Conservation (phyloP, 2,797 vertebrate species). For the Pseudochirops corinnae region DNA sequence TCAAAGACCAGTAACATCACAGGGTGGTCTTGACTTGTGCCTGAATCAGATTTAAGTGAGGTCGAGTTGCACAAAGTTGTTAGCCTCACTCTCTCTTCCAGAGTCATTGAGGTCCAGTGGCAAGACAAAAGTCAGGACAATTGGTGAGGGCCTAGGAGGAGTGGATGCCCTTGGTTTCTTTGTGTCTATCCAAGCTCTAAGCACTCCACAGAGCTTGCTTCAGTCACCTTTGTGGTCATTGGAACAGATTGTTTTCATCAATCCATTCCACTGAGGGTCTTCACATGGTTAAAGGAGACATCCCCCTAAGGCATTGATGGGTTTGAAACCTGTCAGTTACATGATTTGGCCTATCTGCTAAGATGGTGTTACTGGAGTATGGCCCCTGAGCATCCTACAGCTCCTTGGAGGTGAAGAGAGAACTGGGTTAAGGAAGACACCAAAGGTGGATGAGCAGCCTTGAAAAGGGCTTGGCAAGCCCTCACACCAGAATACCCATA, state of each 20-base stretch:
- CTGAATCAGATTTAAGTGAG: background rate
- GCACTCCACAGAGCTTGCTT: background rate
- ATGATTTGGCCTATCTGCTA: background rate
- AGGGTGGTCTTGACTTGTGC: background rate
- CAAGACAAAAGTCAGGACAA: background rate
- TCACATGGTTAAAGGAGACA: background rate
- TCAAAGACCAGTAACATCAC: background rate
- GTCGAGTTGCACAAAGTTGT: background rate
- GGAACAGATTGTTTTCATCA: background rate
- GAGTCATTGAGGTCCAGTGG: background rate
- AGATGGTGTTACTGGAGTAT: background rate
- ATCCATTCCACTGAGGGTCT: background rate
- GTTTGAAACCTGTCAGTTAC: background rate
- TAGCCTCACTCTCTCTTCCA: background rate
- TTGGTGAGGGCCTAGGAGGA: background rate
- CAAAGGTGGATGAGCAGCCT: too few relatives aligned
- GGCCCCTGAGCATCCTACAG: background rate
- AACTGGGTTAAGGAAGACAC: background rate
- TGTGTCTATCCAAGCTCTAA: background rate
- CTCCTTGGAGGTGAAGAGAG: background rate
- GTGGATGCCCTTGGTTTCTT: background rate
- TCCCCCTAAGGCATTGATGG: background rate
- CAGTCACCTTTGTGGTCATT: background rate
- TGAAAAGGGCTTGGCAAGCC: background rate
- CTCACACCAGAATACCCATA: background rate